Conservation (phyloP, 1,140 invertebrate genomes). For the Frieseomelitta varia region DNA sequence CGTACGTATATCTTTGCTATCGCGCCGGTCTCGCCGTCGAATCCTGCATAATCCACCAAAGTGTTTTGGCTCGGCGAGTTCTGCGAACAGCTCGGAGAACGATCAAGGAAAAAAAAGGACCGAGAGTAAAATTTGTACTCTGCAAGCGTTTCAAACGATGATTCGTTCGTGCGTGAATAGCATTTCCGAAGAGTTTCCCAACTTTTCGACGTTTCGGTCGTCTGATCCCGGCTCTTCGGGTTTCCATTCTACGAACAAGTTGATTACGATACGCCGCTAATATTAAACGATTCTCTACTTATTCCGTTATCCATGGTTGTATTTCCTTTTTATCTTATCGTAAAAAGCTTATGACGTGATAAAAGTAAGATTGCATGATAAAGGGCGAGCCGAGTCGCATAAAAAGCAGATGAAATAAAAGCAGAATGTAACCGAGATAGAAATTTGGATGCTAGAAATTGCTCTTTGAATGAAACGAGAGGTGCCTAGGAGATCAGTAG, state of each 20-base stretch:
- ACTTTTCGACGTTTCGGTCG: not conserved
- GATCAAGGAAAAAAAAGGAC: conserved; percentile 24
- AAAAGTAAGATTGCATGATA: not conserved
- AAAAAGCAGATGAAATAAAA: not conserved
- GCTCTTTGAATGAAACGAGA: not conserved
- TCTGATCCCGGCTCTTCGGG: not conserved
- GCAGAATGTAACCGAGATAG: too few species aligned
- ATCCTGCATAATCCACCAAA: conserved; percentile 50
- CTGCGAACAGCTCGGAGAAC: not conserved
- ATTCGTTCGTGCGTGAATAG: not conserved
- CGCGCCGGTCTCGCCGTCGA: conserved; percentile 18
- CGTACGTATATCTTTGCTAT: conserved; percentile 44
- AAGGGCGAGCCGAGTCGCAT: too few species aligned
- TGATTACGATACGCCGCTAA: not conserved
- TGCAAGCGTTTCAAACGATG: not conserved
- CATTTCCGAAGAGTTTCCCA: not conserved
- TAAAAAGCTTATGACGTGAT: not conserved
- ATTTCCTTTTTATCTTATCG: not conserved
- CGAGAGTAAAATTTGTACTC: conserved; percentile 23
- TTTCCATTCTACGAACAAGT: not conserved
- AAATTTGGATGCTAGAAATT: conserved; percentile 1
- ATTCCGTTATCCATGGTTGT: too few species aligned
- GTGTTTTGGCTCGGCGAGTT: conserved; percentile 37
- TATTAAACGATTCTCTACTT: not conserved
- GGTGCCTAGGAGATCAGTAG: conserved; percentile 7